Evolutionary conservation across 2,113 vertebrate genomes (phyloP).

Genomic region (Entomyzon cyanotis): DNA sequence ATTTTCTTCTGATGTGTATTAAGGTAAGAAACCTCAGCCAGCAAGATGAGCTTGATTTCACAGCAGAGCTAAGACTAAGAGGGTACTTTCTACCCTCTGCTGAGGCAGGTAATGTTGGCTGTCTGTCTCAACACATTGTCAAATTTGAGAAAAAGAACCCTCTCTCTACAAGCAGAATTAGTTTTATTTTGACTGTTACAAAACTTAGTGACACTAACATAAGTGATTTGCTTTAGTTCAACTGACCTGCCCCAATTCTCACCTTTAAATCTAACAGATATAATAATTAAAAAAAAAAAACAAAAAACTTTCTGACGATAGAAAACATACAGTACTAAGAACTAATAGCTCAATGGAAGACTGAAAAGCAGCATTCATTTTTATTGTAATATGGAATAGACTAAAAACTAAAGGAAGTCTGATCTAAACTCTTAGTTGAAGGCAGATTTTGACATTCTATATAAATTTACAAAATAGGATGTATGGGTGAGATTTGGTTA

Average conservation of each 20-base stretch:
- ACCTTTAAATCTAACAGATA: constrained; percentile 63
- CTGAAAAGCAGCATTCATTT: constrained; percentile 72
- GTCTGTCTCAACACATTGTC: background rate
- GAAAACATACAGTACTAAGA: constrained; percentile 74
- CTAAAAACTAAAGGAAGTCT: constrained; percentile 75
- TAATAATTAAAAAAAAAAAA: background rate
- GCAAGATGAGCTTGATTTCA: background rate
- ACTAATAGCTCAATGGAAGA: constrained; percentile 80
- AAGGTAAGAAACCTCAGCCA: constrained; percentile 2
- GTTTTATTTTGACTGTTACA: background rate
- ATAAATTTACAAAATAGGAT: constrained; percentile 81
- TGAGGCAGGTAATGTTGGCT: background rate
- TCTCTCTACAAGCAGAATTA: background rate
- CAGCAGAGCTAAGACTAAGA: background rate
- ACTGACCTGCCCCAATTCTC: constrained; percentile 62
- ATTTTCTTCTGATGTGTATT: background rate
- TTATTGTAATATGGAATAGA: constrained; percentile 76
- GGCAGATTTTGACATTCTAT: constrained; percentile 80
- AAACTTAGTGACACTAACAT: background rate
- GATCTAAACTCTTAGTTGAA: constrained; percentile 73
- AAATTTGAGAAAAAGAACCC: background rate
- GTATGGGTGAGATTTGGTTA: constrained; percentile 84
- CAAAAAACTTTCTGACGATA: constrained; percentile 15
- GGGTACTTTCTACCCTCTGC: background rate
- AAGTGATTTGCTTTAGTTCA: background rate